Percentiles rank a stretch among this genome's conserved stretches.
Conservation (phyloP, 2,888 invertebrate genomes). For the Agrotis clavis region DNA sequence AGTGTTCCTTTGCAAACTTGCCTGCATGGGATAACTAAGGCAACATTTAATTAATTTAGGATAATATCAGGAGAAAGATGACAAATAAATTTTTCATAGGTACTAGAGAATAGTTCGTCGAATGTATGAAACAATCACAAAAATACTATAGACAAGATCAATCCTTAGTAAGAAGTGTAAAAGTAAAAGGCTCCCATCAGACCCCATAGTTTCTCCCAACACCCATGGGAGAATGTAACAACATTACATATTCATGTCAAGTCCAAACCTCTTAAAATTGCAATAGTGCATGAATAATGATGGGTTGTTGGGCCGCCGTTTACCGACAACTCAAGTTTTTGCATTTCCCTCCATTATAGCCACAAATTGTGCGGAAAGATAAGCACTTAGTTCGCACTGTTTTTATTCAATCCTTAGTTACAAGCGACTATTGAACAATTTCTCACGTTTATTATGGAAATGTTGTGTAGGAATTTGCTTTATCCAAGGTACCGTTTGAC, state of each 20-base stretch:
- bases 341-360: slow-evolving; percentile 55
- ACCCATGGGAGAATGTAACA: slow-evolving; percentile 50
- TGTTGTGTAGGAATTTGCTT: slow-evolving; percentile 23
- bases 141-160: background rate
- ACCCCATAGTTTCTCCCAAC: background rate
- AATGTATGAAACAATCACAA: background rate
- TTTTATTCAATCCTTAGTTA: slow-evolving; percentile 50
- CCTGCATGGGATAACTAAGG: too few species aligned
- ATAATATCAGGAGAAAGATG: too few species aligned
- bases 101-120: too few species aligned
- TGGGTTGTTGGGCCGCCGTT: slow-evolving; percentile 49
- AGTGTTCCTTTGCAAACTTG: too few species aligned
- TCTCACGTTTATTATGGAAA: slow-evolving; percentile 49
- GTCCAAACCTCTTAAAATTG: slow-evolving; percentile 55
- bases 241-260: slow-evolving; percentile 52
- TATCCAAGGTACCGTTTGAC: slow-evolving; percentile 29
- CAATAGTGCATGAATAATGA: slow-evolving; percentile 58
- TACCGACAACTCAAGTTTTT: slow-evolving; percentile 54
- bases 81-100: too few species aligned
- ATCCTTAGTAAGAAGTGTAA: background rate
- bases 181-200: slow-evolving; percentile 7
- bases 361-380: slow-evolving; percentile 62
- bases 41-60: too few species aligned
- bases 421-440: slow-evolving; percentile 40
- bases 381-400: slow-evolving; percentile 60